Base-by-base conservation (phyloP, 2,113 vertebrate genomes). In the Canis aureus region DNA sequence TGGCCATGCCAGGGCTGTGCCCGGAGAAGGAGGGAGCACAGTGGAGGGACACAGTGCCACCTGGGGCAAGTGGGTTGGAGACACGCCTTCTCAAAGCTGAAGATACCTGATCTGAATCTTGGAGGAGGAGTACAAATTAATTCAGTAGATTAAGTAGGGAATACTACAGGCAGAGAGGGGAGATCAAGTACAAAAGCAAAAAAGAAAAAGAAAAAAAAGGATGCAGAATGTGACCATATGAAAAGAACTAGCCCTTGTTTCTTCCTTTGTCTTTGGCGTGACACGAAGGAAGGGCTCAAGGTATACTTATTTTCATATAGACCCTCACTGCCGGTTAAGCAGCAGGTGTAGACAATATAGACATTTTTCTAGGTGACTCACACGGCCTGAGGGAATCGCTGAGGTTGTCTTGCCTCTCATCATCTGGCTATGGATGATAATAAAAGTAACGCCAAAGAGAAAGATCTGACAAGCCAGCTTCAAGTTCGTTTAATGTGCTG, bases 381-480 rank as follows among this genome's bases (percentile, higher is more conserved):
- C 2, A 27, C 32, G 69, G 57, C 32, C 57, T 32, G 43, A 60
- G 19, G n/a, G 35, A 90, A 27, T 93, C n/a, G 43, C 73, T 64
- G 35, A 62, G 57, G 2, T 62, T 23, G 35, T 73, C 20, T 94
- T 94, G 55, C 93, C 12, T 92, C n/a, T 94, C 29, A 66, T 20
- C 22, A 76, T 69, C 27, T 88, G 62, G 38, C 7, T 69, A 16
- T 27, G 22, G 81, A 85, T 89, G 81, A 22, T 10, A 62, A 49
- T 94, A 69, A 89, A 59, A 60, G 27, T 43, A 80, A 53, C 1
- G 4, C 76, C 60, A 94, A 81, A 91, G 35, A 71, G 74, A 94
- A 84, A 76, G 15, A 94, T 74, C 49, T 51, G 32, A 51, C 29
- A 25, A 90, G 60, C 51, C 81, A 97, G 59, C 94, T 29, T 82